A percentile compares a stretch with the other conserved stretches of the same genome.
These are phyloP conservation scores for Brachypodius melanocephalos DNA, from an alignment of 2,113 vertebrate species.

Conservation along the genomic window DNA sequence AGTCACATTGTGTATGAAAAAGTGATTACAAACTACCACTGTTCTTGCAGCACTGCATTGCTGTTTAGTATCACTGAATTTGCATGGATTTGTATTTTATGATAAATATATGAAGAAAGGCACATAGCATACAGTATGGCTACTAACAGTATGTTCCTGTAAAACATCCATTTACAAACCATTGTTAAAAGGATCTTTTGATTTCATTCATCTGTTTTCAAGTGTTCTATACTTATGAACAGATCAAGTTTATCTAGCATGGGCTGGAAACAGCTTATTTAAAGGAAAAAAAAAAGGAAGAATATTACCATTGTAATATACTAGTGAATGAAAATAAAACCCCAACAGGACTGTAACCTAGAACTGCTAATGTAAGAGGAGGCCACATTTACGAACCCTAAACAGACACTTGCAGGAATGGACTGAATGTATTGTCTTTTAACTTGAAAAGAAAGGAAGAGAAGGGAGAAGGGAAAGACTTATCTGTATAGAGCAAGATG, in stretches of 20 bases:
- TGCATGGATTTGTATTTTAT: background rate
- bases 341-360: background rate
- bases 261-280: background rate
- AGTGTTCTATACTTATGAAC: background rate
- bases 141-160: background rate
- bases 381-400: background rate
- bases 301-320: background rate
- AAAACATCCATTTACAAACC: background rate
- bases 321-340: background rate
- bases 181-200: background rate
- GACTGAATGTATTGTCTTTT: background rate
- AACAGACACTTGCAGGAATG: background rate
- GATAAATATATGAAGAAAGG: background rate
- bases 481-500: background rate
- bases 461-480: background rate
- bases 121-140: background rate
- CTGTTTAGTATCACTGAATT: background rate
- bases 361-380: background rate
- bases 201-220: background rate
- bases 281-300: background rate
- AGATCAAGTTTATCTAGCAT: background rate
- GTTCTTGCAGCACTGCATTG: background rate
- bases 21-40: background rate
- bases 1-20: background rate
- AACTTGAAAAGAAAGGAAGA: background rate